Evolutionary conservation across 2,797 vertebrate genomes (phyloP).

Genomic region (Xerus rutilus): DNA sequence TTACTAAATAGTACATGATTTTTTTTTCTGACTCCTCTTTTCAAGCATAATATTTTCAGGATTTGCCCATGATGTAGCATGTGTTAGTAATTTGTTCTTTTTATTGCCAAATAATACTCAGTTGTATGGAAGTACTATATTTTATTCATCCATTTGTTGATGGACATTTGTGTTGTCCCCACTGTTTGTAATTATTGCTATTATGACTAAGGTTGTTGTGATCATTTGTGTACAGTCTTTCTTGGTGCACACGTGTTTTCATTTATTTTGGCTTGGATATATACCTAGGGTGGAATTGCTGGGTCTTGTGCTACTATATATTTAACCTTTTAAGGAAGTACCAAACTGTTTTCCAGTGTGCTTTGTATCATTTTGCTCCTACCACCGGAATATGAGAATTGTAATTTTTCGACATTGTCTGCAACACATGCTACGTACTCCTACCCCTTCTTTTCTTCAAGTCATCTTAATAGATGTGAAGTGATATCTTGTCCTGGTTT

Average conservation of each 20-base stretch:
- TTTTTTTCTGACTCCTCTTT: not conserved
- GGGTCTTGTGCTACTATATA: not conserved
- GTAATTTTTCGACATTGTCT: not conserved
- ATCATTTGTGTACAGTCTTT: not conserved
- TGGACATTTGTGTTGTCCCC: not conserved
- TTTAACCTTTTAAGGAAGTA: not conserved
- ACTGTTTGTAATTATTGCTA: not conserved
- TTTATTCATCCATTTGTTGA: not conserved
- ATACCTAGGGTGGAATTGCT: not conserved
- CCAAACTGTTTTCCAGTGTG: not conserved
- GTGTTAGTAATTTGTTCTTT: not conserved
- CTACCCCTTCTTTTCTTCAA: not conserved
- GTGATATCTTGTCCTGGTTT: not conserved
- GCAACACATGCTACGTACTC: not conserved
- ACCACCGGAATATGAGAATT: not conserved
- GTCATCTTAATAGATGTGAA: not conserved
- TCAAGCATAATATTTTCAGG: not conserved
- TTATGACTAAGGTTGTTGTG: not conserved
- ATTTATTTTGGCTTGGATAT: not conserved
- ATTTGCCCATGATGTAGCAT: not conserved
- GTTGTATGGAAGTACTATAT: not conserved
- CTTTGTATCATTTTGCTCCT: not conserved
- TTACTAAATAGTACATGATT: not conserved
- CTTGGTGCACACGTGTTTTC: not conserved
- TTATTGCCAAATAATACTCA: not conserved